Evolutionary conservation across 2,797 vertebrate species (phyloP), one percentile per base, ranked within the genome.

Genomic region (Enteromius radiatus): DNA sequence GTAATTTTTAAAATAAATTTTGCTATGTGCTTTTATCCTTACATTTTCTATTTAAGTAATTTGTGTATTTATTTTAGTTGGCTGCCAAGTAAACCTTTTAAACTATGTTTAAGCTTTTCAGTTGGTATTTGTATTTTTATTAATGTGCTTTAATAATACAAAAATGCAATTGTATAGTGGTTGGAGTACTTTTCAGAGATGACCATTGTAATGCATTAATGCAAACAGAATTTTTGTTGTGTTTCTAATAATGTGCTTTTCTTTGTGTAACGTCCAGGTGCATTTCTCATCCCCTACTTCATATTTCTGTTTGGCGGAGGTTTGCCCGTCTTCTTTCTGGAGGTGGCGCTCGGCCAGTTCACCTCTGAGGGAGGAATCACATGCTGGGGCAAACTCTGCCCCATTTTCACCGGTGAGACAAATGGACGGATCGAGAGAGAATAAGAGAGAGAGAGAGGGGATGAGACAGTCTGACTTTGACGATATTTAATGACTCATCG

Each of bases 341-440:
- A 99, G 92, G 97, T 99, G 71, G 97, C 96, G n/a, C 93, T 99
- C 87, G 98, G 98, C 89, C 98, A 99, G 94, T 99, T 96, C 93
- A 99, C 98, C 88, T 99, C 98, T 74, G 96, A 99, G 91, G 98
- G 98, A 84, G 98, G 98, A 86, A 99, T 99, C 93, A 99, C 98
- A 82, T 99, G 97, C 94, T 99, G 98, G 98, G 96, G 94, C 86
- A 99, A 98, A 92, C 96, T 99, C 90, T 99, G 97, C 91, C 98
- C 98, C 89, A 96, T 99, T 90, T 99, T 99, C 91, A 96, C 98
- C 23, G 98, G 98, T 99, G 85, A 96, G 96, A 96, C 15, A 10
- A 61, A n/a, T 45, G 1, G 4, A 43, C 36, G 36, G 12, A 73
- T 59, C 21, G 11, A 54, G 45, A 47, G n/a, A 45, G 36, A 28